Percentiles rank a stretch among this genome's conserved stretches.
Evolutionary conservation across 2,113 vertebrate species (phyloP).

Genomic region (Dipodomys spectabilis): DNA sequence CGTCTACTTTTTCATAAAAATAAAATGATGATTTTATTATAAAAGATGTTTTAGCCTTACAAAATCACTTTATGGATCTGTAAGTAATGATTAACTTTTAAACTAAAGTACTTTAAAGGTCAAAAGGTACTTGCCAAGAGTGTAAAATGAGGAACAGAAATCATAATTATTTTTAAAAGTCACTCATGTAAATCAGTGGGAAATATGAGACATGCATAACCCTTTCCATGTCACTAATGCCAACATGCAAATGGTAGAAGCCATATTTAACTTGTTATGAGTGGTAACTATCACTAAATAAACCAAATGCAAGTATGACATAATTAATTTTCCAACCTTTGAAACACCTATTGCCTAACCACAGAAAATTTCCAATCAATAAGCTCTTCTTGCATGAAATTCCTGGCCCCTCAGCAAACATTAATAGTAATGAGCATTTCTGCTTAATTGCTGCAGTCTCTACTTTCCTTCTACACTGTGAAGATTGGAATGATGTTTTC

Average conservation of each 20-base stretch:
- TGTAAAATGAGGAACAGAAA: slow-evolving; percentile 52
- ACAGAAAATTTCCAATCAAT: slow-evolving; percentile 31
- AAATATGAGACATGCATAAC: slow-evolving; percentile 28
- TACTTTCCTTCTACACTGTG: not conserved
- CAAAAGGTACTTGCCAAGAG: not conserved
- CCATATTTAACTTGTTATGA: slow-evolving; percentile 39
- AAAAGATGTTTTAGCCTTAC: not conserved
- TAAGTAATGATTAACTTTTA: slow-evolving; percentile 45
- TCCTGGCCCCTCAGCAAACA: slow-evolving; percentile 17
- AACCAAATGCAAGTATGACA: slow-evolving; percentile 37
- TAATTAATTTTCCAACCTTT: slow-evolving; percentile 2
- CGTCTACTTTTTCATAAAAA: slow-evolving; percentile 26
- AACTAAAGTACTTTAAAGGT: not conserved
- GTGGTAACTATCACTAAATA: not conserved
- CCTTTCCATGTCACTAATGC: not conserved
- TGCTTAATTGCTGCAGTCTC: not conserved
- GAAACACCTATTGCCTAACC: slow-evolving; percentile 3
- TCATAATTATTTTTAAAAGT: slow-evolving; percentile 27
- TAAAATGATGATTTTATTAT: not conserved
- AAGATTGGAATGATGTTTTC: slow-evolving; percentile 37
- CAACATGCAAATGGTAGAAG: slow-evolving; percentile 23
- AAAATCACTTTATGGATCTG: slow-evolving; percentile 20
- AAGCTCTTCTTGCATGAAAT: slow-evolving; percentile 41
- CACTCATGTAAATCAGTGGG: slow-evolving; percentile 15
- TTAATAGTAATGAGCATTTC: not conserved